phyloP scores from a whole-genome alignment of 2,113 vertebrate genomes.

The Romanogobio albipinnatus region DNA sequence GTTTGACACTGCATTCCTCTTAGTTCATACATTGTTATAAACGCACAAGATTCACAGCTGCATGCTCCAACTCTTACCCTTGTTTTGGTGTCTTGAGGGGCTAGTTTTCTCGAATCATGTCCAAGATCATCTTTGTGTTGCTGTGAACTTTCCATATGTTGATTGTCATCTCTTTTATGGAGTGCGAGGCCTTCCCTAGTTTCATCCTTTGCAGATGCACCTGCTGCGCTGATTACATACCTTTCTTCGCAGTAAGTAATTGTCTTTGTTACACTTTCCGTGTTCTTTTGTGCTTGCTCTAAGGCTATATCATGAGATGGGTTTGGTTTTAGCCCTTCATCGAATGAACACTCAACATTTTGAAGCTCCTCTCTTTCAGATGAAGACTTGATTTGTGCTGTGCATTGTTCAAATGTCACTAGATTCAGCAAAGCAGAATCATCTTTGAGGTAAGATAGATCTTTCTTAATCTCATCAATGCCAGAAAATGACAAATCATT shows the following conservation, averaged over 20 bases:
- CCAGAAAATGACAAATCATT: background rate
- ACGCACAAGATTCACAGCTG: background rate
- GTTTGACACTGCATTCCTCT: conserved; percentile 53
- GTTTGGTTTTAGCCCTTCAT: background rate
- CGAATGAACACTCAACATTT: background rate
- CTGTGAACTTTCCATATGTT: conserved; percentile 24
- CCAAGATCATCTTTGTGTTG: conserved; percentile 18
- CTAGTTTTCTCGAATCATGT: conserved; percentile 13
- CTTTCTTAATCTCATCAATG: background rate
- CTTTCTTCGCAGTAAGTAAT: background rate
- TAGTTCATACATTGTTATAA: conserved; percentile 39
- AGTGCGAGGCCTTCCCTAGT: conserved; percentile 7
- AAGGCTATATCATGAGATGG: conserved; percentile 14
- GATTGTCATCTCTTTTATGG: conserved; percentile 4
- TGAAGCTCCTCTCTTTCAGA: background rate
- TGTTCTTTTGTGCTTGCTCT: conserved; percentile 14
- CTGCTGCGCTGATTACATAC: background rate
- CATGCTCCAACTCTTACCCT: conserved; percentile 76
- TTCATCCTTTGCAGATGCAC: conserved; percentile 3
- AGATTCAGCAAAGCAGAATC: conserved; percentile 46
- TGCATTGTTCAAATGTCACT: conserved; percentile 48
- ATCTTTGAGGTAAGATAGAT: background rate
- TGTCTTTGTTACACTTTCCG: background rate
- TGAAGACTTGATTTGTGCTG: background rate
- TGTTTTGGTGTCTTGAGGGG: conserved; percentile 46